phyloP scores from a whole-genome alignment of 2,888 invertebrate genomes.

The Dyspetes luteomarginatus region DNA sequence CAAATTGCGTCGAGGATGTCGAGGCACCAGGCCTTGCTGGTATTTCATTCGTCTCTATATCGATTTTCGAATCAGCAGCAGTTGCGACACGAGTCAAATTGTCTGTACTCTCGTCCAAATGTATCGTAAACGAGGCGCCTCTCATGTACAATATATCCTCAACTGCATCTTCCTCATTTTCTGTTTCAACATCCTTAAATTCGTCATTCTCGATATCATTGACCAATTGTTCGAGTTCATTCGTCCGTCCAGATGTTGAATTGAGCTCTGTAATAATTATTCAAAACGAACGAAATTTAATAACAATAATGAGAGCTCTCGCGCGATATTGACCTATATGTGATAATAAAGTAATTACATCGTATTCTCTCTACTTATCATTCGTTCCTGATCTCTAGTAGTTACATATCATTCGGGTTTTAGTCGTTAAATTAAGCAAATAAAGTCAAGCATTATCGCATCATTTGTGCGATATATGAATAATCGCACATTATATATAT shows the following conservation, averaged over 20 bases:
- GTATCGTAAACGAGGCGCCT: slow-evolving; percentile 80
- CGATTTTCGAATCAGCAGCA: slow-evolving; percentile 63
- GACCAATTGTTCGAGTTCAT: slow-evolving; percentile 81
- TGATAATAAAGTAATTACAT: no score
- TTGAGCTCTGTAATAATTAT: slow-evolving; percentile 88
- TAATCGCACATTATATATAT: no score
- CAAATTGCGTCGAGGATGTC: slow-evolving; percentile 39
- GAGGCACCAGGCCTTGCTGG: slow-evolving; percentile 27
- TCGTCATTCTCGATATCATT: slow-evolving; percentile 87
- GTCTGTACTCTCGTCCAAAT: slow-evolving; percentile 72
- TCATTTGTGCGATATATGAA: not conserved
- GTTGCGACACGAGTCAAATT: slow-evolving; percentile 69
- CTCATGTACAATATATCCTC: slow-evolving; percentile 84
- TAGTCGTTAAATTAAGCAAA: no score
- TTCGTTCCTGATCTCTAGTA: no score
- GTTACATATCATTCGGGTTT: no score
- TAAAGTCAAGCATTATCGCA: no score
- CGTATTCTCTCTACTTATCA: no score
- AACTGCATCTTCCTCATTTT: slow-evolving; percentile 78
- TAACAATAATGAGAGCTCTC: no score
- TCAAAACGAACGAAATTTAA: not conserved
- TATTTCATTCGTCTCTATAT: slow-evolving; percentile 72
- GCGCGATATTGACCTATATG: no score
- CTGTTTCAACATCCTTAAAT: slow-evolving; percentile 81
- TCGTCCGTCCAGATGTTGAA: slow-evolving; percentile 87